phyloP scores from a whole-genome alignment of 2,797 vertebrate genomes.

The Rhadinocentrus ornatus region DNA sequence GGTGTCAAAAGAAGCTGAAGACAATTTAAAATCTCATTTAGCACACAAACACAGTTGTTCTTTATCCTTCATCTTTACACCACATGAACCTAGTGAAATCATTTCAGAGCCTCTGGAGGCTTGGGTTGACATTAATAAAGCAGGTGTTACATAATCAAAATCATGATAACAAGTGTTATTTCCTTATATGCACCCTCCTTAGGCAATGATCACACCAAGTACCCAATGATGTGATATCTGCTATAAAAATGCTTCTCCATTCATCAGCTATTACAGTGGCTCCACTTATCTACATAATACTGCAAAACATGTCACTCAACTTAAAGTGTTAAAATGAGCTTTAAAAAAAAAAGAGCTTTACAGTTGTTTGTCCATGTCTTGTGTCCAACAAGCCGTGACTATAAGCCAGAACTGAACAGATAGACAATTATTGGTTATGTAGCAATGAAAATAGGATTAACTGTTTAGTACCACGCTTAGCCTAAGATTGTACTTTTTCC shows the following conservation, averaged over 20 bases:
- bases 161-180: conserved; percentile 31
- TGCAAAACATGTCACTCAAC: background rate
- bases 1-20: conserved; percentile 37
- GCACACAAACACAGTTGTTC: conserved; percentile 18
- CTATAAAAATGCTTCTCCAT: conserved; percentile 1
- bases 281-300: background rate
- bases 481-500: no score
- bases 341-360: background rate
- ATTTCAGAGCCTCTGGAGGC: conserved; percentile 20
- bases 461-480: background rate
- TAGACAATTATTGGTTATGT: background rate
- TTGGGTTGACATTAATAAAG: conserved; percentile 23
- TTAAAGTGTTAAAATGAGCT: background rate
- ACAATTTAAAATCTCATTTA: background rate
- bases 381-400: background rate
- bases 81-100: conserved; percentile 30
- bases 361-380: background rate
- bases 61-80: conserved; percentile 16
- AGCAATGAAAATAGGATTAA: no score
- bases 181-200: conserved; percentile 6
- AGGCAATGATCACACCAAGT: conserved; percentile 30
- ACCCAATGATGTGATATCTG: background rate
- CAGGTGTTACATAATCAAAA: conserved; percentile 28
- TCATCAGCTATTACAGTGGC: conserved; percentile 24
- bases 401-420: background rate